Conservation (phyloP, 2,797 vertebrate genomes). For the Benthosema pterotum region DNA sequence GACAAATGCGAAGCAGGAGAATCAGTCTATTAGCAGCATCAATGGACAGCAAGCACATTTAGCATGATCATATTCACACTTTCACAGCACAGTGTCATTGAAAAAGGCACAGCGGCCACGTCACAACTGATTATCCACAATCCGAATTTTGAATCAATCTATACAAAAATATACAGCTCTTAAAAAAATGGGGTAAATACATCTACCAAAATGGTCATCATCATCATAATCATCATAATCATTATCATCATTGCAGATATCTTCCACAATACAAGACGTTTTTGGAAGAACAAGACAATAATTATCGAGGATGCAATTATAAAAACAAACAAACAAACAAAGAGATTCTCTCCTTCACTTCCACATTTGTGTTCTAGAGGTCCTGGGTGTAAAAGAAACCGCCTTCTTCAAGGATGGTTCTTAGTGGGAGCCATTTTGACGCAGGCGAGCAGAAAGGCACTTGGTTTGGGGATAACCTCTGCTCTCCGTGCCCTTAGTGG, state of each 20-base stretch:
- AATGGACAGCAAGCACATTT: conserved; percentile 70
- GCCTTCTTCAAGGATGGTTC: conserved; percentile 43
- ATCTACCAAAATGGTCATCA: conserved; percentile 58
- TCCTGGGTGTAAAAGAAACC: conserved; percentile 1
- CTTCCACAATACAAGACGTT: not conserved
- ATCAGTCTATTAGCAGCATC: conserved; percentile 67
- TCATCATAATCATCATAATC: conserved; percentile 16
- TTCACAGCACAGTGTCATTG: conserved; percentile 29
- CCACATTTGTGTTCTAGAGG: conserved; percentile 4
- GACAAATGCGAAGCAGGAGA: conserved; percentile 56
- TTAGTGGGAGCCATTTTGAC: conserved; percentile 30
- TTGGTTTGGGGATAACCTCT: conserved; percentile 51
- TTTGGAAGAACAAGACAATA: not conserved
- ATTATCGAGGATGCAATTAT: not conserved
- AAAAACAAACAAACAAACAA: too few species aligned
- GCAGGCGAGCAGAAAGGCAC: conserved; percentile 78
- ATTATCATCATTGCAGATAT: too few species aligned
- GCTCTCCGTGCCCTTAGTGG: conserved; percentile 14
- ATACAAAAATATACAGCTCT: conserved; percentile 63
- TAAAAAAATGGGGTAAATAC: conserved; percentile 64
- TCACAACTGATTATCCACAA: conserved; percentile 34
- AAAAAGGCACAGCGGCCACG: conserved; percentile 54
- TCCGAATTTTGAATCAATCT: conserved; percentile 20
- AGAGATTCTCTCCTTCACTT: not conserved
- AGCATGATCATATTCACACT: conserved; percentile 57